These are phyloP conservation scores for Drosophila fuyamai DNA, from an alignment of 1,140 invertebrate species.

Conservation along the genomic window DNA sequence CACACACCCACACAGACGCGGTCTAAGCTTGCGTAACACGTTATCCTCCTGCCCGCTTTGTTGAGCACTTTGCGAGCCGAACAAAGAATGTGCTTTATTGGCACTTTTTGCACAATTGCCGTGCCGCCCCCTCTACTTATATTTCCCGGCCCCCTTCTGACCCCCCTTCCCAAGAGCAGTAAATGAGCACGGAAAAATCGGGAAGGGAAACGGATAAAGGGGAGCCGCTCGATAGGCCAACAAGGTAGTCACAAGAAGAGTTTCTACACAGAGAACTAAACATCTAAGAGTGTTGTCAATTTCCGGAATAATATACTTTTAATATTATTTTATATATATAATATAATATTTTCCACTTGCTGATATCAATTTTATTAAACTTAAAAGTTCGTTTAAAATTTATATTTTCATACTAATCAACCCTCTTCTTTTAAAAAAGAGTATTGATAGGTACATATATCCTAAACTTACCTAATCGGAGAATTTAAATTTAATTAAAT, in stretches of 20 bases:
- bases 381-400: too few species aligned
- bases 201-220: slow-evolving; percentile 13
- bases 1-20: slow-evolving; percentile 10
- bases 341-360: too few species aligned
- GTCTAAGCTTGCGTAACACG: slow-evolving; percentile 74
- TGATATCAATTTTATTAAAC: too few species aligned
- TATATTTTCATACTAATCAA: too few species aligned
- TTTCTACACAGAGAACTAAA: background rate
- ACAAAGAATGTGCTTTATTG: slow-evolving; percentile 83
- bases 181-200: slow-evolving; percentile 72
- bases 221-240: slow-evolving; percentile 45
- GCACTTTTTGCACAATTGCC: slow-evolving; percentile 82
- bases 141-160: background rate
- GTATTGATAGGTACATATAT: too few species aligned
- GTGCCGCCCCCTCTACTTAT: slow-evolving; percentile 25
- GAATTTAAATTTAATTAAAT: background rate
- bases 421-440: too few species aligned
- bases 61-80: slow-evolving; percentile 80
- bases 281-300: background rate
- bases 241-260: slow-evolving; percentile 63
- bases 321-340: too few species aligned
- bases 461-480: background rate
- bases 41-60: slow-evolving; percentile 71
- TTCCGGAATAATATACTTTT: background rate
- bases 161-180: slow-evolving; percentile 30